These are phyloP conservation scores for Theocolax elegans DNA, from an alignment of 1,140 invertebrate genomes.

Conservation along the genomic window DNA sequence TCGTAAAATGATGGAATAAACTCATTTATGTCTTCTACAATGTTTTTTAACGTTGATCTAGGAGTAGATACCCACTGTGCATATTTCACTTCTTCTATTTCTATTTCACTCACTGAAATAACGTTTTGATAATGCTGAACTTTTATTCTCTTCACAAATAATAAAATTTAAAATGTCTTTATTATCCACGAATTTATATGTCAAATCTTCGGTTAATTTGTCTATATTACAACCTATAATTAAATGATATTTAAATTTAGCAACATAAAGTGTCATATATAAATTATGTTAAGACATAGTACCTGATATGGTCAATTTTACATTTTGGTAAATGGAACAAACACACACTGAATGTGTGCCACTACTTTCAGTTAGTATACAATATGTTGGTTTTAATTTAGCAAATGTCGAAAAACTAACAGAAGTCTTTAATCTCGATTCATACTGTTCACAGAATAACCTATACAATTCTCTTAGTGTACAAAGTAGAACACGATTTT, in stretches of 20 bases:
- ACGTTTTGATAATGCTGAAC: background rate
- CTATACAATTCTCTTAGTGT: background rate
- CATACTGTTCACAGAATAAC: background rate
- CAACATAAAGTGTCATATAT: too few relatives aligned
- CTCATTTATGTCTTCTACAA: background rate
- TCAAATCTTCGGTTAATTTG: background rate
- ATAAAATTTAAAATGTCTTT: conserved; percentile 27
- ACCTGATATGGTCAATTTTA: background rate
- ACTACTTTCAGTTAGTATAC: background rate
- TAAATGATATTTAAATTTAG: too few relatives aligned
- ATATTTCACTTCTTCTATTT: conserved; percentile 16
- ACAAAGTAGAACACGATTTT: background rate
- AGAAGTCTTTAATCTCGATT: background rate
- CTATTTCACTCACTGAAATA: background rate
- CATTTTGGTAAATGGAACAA: conserved; percentile 12
- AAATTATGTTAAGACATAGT: background rate
- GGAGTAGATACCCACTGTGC: conserved; percentile 38
- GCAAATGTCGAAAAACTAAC: background rate
- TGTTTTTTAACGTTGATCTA: conserved; percentile 12
- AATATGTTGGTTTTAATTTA: conserved; percentile 6
- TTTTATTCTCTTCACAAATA: conserved; percentile 8
- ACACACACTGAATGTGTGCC: conserved; percentile 23
- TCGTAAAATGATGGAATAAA: conserved; percentile 17
- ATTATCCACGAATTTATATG: background rate
- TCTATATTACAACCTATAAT: background rate